phyloP scores from a whole-genome alignment of 2,113 vertebrate species.

The Albula glossodonta region DNA sequence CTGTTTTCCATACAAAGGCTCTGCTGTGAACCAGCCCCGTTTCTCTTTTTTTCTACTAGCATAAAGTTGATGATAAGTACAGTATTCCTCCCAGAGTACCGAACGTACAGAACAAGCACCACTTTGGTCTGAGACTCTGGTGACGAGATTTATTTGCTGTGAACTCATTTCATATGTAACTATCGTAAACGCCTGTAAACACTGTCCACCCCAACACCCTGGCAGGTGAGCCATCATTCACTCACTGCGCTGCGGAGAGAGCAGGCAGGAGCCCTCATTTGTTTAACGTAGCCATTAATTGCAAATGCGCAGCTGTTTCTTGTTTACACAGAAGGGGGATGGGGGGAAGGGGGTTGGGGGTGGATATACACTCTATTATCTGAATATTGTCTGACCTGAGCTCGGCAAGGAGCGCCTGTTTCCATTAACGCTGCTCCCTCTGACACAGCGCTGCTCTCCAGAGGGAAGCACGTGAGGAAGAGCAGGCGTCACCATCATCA shows the following conservation, averaged over 20 bases:
- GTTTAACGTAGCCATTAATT: not conserved
- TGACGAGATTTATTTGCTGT: not conserved
- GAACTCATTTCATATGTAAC: not conserved
- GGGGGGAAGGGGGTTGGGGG: conserved; percentile 24
- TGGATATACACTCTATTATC: too few relatives aligned
- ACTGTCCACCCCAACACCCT: not conserved
- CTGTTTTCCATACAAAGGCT: too few relatives aligned
- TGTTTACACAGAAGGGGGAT: conserved; percentile 55
- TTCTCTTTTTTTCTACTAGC: not conserved
- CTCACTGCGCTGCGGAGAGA: not conserved
- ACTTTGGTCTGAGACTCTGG: too few relatives aligned
- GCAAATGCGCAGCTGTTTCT: conserved; percentile 62
- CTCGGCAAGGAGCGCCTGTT: not conserved
- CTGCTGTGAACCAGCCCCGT: too few relatives aligned
- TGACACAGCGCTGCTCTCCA: not conserved
- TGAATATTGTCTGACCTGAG: too few relatives aligned
- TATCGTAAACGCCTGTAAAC: not conserved
- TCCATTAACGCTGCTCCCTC: not conserved
- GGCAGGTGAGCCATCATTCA: not conserved
- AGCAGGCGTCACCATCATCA: too few relatives aligned
- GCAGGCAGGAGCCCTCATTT: not conserved
- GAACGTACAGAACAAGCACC: too few relatives aligned
- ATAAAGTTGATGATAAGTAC: not conserved
- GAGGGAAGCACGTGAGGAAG: not conserved
- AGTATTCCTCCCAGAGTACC: not conserved